A percentile compares a stretch with the other conserved stretches of the same genome.
These are phyloP conservation scores for Eueremaeus valkanovi DNA, from an alignment of 2,888 invertebrate species.

Conservation along the genomic window DNA sequence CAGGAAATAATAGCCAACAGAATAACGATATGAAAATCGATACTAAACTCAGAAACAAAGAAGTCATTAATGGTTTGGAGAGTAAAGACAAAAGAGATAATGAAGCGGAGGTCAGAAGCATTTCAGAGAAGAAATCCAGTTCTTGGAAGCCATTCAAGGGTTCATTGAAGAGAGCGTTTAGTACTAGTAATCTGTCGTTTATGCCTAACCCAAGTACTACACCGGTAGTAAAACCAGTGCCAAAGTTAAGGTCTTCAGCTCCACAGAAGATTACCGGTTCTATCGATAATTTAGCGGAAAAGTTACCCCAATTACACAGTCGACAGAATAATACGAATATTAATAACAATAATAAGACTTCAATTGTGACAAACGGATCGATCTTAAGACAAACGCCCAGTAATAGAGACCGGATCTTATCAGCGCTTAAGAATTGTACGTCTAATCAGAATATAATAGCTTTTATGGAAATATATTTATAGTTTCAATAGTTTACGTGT, in stretches of 20 bases:
- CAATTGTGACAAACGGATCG: neutral
- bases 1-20: neutral
- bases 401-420: neutral
- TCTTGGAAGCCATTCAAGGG: neutral
- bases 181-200: neutral
- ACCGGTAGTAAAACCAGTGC: neutral
- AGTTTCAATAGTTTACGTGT: neutral
- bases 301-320: neutral
- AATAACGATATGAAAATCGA: neutral
- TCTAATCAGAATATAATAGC: neutral
- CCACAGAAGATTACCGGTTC: neutral
- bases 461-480: neutral
- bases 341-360: slow-evolving; percentile 16
- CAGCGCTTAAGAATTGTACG: slow-evolving; percentile 16
- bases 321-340: neutral
- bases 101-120: neutral
- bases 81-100: neutral
- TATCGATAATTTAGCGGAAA: neutral
- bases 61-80: neutral
- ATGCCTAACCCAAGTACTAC: neutral
- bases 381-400: slow-evolving; percentile 5
- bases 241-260: neutral
- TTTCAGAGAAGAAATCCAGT: neutral
- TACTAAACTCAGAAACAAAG: neutral
- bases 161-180: slow-evolving; percentile 9